Evolutionary conservation across 2,113 vertebrate species (phyloP).

Genomic region (Bubo bubo): DNA sequence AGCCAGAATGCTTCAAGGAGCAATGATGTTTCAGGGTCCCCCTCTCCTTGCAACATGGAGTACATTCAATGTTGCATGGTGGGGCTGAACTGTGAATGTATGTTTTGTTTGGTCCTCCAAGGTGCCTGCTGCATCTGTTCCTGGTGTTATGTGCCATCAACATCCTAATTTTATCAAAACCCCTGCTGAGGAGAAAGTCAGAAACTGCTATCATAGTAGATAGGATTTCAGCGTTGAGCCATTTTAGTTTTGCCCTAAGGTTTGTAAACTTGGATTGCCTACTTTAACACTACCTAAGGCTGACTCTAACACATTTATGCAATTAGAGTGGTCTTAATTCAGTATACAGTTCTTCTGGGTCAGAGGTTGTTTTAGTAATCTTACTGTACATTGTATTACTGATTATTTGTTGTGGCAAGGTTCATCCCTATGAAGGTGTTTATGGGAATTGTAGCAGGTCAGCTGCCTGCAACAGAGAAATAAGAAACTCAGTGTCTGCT

Average conservation of each 20-base stretch:
- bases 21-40: neutral
- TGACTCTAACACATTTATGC: fast-evolving
- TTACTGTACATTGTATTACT: neutral
- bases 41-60: neutral
- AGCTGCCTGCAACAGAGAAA: neutral
- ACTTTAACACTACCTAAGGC: neutral
- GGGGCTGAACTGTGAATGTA: neutral
- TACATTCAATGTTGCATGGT: fast-evolving
- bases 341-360: neutral
- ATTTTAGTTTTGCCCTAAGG: neutral
- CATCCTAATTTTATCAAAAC: neutral
- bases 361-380: neutral
- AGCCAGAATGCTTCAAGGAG: neutral
- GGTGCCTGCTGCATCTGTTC: neutral
- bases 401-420: neutral
- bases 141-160: neutral
- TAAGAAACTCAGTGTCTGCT: neutral
- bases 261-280: neutral
- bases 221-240: neutral
- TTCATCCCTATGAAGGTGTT: neutral
- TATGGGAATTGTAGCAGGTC: neutral
- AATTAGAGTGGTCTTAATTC: neutral
- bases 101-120: neutral
- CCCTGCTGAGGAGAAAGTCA: neutral
- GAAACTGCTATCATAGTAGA: neutral